Evolutionary conservation across 2,888 invertebrate genomes (phyloP), one percentile per base, ranked within the genome.

Genomic region (Automeris io): DNA sequence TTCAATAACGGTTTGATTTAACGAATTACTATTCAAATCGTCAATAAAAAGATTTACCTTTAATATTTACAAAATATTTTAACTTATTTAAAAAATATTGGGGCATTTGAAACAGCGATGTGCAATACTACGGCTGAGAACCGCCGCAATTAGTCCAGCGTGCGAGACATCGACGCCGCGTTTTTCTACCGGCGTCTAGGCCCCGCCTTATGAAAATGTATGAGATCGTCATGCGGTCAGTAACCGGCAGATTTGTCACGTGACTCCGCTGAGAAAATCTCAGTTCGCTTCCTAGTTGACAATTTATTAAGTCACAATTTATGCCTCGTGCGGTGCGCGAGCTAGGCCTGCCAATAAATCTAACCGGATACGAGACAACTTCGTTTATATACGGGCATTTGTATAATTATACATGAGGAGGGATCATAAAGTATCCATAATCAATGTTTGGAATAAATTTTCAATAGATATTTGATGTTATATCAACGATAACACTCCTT

Each of bases 71-170:
- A n/a, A n/a, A n/a, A n/a, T n/a, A n/a, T n/a, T n/a, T n/a, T n/a
- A n/a, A n/a, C n/a, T n/a, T n/a, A n/a, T n/a, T n/a, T n/a, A n/a
- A n/a, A n/a, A n/a, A n/a, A n/a, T n/a, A n/a, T n/a, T n/a, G n/a
- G n/a, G n/a, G n/a, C n/a, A n/a, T n/a, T n/a, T n/a, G n/a, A n/a
- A n/a, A n/a, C n/a, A n/a, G n/a, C n/a, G n/a, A n/a, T n/a, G n/a
- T n/a, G n/a, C n/a, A n/a, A n/a, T n/a, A n/a, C n/a, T n/a, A 16
- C 16, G n/a, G 29, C 61, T 70, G 71, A 61, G 70, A 73, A 66
- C 63, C 35, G 58, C 51, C 42, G 50, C 69, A 61, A 68, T 69
- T 66, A 66, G 57, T 35, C 41, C 43, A 2, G 3, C 5, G 2
- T 6, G 3, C 24, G 24, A 16, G 43, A 41, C 48, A 49, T 41